These are phyloP conservation scores for Pachyrhynchus sulphureomaculatus DNA, from an alignment of 1,140 invertebrate species.

Conservation along the genomic window DNA sequence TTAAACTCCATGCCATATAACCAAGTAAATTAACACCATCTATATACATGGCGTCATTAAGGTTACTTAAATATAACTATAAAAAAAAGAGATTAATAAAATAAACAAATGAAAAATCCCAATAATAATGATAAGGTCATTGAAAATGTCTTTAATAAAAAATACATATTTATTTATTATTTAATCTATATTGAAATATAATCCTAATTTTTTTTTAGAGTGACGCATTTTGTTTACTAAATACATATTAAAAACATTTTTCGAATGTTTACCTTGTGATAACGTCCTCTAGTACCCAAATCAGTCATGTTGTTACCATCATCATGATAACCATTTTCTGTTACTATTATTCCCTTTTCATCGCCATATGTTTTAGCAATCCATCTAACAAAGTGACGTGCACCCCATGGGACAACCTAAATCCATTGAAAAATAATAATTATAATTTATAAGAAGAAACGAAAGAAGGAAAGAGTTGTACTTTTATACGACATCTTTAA, in stretches of 20 bases:
- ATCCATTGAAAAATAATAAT: too few species aligned
- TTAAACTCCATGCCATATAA: slow-evolving; percentile 73
- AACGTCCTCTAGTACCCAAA: slow-evolving; percentile 31
- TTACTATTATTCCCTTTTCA: slow-evolving; percentile 45
- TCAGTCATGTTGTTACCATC: slow-evolving; percentile 28
- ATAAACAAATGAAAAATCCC: neutral
- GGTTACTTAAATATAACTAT: slow-evolving; percentile 62
- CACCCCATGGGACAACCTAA: slow-evolving; percentile 58
- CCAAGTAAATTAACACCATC: slow-evolving; percentile 65
- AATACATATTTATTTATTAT: too few species aligned
- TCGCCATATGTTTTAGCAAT: slow-evolving; percentile 63
- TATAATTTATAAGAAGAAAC: too few species aligned
- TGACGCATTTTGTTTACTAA: too few species aligned
- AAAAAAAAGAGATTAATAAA: neutral
- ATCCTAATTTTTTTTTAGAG: too few species aligned
- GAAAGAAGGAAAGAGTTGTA: too few species aligned
- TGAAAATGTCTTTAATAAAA: too few species aligned
- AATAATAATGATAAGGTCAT: too few species aligned
- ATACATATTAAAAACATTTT: too few species aligned
- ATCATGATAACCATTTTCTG: slow-evolving; percentile 43
- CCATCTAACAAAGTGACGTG: slow-evolving; percentile 63
- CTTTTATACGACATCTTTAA: too few species aligned
- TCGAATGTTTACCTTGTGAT: slow-evolving; percentile 38
- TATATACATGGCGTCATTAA: slow-evolving; percentile 63
- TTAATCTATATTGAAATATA: too few species aligned